phyloP scores from a whole-genome alignment of 2,797 vertebrate species.

The Cynopterus sphinx region DNA sequence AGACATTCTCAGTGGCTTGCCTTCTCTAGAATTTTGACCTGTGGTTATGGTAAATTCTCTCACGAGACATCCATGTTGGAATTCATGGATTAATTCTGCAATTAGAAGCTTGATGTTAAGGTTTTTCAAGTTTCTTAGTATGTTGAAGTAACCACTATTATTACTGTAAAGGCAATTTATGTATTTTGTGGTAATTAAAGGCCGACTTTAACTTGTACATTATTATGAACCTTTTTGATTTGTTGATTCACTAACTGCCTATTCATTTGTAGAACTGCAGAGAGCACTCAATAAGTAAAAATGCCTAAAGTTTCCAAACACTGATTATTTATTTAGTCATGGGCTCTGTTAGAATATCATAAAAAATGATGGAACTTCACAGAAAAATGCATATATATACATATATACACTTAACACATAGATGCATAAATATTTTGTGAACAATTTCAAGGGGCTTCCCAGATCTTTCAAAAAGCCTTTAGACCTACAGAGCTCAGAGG shows the following conservation, averaged over 20 bases:
- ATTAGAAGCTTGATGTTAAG: constrained; percentile 20
- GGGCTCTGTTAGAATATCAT: not conserved
- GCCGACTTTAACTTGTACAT: not conserved
- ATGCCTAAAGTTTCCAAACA: not conserved
- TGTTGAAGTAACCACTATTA: not conserved
- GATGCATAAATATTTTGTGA: not conserved
- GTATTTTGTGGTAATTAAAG: constrained; percentile 33
- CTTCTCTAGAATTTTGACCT: not conserved
- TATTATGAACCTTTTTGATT: not conserved
- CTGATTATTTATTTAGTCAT: constrained; percentile 2
- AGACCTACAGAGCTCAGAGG: not conserved
- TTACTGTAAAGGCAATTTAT: not conserved
- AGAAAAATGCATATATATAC: not conserved
- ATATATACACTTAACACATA: fast-evolving
- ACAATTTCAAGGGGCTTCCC: not conserved
- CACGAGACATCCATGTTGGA: not conserved
- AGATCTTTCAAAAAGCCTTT: constrained; percentile 1
- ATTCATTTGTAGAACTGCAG: not conserved
- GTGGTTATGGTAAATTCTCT: not conserved
- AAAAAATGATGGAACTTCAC: not conserved
- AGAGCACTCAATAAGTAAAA: not conserved
- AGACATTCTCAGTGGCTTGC: not conserved
- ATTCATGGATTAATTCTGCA: not conserved
- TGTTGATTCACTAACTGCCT: constrained; percentile 6
- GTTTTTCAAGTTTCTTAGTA: constrained; percentile 12